Percentiles rank a stretch among this genome's conserved stretches.
These are phyloP conservation scores for Crotalus helleri DNA, from an alignment of 2,113 vertebrate species.

Conservation along the genomic window DNA sequence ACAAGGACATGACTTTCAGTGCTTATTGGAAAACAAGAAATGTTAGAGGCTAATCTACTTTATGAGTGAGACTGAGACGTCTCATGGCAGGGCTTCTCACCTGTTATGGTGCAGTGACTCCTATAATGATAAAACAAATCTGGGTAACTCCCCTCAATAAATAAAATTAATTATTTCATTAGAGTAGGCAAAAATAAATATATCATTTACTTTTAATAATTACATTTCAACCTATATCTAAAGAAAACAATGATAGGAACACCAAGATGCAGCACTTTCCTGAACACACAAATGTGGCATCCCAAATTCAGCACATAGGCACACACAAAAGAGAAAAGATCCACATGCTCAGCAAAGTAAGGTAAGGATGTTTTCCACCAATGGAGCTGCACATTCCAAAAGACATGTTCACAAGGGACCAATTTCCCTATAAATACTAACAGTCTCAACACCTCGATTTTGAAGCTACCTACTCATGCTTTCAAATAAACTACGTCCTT, in stretches of 20 bases:
- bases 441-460: too few relatives aligned
- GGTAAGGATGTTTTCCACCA: not conserved
- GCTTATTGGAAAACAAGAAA: not conserved
- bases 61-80: not conserved
- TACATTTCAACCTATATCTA: not conserved
- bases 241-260: not conserved
- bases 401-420: not conserved
- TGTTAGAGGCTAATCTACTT: not conserved
- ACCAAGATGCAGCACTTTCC: not conserved
- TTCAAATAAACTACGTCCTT: too few relatives aligned
- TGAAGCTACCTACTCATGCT: too few relatives aligned
- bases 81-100: not conserved
- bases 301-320: not conserved
- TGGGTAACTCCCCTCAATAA: not conserved
- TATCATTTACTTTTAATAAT: not conserved
- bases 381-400: not conserved
- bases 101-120: not conserved
- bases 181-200: not conserved
- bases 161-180: not conserved
- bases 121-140: not conserved
- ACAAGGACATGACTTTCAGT: not conserved
- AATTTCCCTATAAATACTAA: too few relatives aligned
- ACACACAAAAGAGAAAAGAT: not conserved
- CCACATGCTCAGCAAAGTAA: not conserved
- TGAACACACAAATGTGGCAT: not conserved